Conservation (phyloP, 2,888 invertebrate genomes). For the Melanchra persicariae region DNA sequence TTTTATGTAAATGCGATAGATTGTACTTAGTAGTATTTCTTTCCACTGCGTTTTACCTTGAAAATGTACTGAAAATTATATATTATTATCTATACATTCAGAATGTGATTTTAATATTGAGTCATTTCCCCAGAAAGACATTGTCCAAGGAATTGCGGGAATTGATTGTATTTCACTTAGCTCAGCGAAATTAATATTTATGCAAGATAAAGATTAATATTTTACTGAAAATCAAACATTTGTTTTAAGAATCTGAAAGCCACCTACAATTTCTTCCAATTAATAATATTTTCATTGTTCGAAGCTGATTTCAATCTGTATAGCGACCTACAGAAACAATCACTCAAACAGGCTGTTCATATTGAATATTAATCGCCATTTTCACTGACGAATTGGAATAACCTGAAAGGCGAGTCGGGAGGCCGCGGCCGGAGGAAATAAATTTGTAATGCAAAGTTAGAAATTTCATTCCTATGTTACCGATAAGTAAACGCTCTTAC, state of each 20-base stretch:
- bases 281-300: conserved; percentile 82
- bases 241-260: conserved; percentile 77
- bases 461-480: conserved; percentile 88
- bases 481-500: conserved; percentile 88
- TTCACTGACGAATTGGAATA: conserved; percentile 88
- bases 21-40: not conserved
- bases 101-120: conserved; percentile 3
- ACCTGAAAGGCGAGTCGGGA: conserved; percentile 84
- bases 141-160: conserved; percentile 42
- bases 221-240: conserved; percentile 81
- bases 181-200: conserved; percentile 66
- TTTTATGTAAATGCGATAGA: not conserved
- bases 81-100: conserved; percentile 4
- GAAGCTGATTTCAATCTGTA: conserved; percentile 79
- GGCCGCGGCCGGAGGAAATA: conserved; percentile 84
- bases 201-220: conserved; percentile 75
- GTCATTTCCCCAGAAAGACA: conserved; percentile 19
- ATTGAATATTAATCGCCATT: conserved; percentile 90
- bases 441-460: conserved; percentile 91
- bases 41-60: not conserved
- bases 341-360: conserved; percentile 89
- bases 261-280: conserved; percentile 80
- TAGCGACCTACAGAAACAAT: conserved; percentile 84
- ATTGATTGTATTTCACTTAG: conserved; percentile 52
- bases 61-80: not conserved